Conservation (phyloP, 2,888 invertebrate genomes). For the Mystacides longicornis region DNA sequence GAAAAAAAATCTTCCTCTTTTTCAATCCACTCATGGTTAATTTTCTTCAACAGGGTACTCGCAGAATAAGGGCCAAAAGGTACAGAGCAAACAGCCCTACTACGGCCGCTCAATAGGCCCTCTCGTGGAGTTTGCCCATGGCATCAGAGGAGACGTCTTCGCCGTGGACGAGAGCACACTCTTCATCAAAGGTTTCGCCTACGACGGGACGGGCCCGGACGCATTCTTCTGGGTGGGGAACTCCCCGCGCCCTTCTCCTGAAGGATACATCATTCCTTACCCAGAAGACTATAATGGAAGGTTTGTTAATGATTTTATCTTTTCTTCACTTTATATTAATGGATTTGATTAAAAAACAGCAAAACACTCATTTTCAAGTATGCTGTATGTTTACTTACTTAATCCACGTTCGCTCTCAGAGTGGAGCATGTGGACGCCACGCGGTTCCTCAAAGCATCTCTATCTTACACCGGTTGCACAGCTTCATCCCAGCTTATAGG, state of each 20-base stretch:
- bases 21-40: too few species aligned
- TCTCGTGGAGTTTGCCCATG: conserved; percentile 68
- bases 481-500: too few species aligned
- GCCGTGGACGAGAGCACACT: conserved; percentile 85
- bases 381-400: too few species aligned
- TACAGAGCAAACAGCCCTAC: conserved; percentile 50
- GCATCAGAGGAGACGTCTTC: conserved; percentile 74
- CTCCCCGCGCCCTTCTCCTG: conserved; percentile 69
- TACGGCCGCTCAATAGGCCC: conserved; percentile 72
- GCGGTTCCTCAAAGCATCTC: too few species aligned
- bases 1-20: too few species aligned
- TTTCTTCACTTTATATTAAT: background rate
- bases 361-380: background rate
- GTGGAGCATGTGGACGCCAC: too few species aligned
- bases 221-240: conserved; percentile 90
- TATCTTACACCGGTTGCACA: too few species aligned
- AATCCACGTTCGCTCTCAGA: too few species aligned
- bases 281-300: conserved; percentile 75
- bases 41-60: conserved; percentile 8
- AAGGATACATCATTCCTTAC: conserved; percentile 78
- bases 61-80: conserved; percentile 26
- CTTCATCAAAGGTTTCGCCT: conserved; percentile 79
- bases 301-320: conserved; percentile 44
- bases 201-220: conserved; percentile 82
- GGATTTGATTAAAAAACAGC: background rate